These are phyloP conservation scores for Fulmarus glacialis DNA, from an alignment of 2,113 vertebrate genomes.

Conservation along the genomic window DNA sequence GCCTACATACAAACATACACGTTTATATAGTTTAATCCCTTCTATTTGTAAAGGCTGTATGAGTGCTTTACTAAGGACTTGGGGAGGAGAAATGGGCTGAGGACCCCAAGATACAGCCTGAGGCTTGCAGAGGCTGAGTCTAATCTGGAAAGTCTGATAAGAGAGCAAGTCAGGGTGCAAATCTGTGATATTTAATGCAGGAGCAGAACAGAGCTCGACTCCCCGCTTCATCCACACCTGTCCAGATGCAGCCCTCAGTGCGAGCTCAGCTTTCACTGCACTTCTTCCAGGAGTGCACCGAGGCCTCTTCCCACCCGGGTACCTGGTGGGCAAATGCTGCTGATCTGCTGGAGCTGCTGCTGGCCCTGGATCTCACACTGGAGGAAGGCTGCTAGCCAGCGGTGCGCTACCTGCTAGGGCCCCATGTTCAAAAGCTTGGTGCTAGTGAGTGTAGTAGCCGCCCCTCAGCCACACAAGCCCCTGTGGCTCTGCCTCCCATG, in stretches of 20 bases:
- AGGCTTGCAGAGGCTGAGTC: background rate
- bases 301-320: background rate
- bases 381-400: background rate
- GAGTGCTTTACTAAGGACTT: background rate
- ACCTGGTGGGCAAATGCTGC: background rate
- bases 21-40: background rate
- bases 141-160: background rate
- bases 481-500: rapidly evolving
- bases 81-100: background rate
- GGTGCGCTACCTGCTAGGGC: background rate
- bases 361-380: background rate
- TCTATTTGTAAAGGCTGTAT: background rate
- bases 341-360: background rate
- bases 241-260: background rate
- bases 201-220: background rate
- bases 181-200: background rate
- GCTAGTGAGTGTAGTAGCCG: rapidly evolving
- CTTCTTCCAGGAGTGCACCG: background rate
- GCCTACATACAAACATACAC: rapidly evolving
- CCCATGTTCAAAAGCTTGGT: background rate
- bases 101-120: background rate
- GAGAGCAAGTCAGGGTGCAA: background rate
- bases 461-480: background rate
- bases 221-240: background rate
- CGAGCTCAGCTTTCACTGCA: background rate